Evolutionary conservation across 53 echinoderm and acorn worm genomes (phyloP).

Genomic region (Arbacia lixula): DNA sequence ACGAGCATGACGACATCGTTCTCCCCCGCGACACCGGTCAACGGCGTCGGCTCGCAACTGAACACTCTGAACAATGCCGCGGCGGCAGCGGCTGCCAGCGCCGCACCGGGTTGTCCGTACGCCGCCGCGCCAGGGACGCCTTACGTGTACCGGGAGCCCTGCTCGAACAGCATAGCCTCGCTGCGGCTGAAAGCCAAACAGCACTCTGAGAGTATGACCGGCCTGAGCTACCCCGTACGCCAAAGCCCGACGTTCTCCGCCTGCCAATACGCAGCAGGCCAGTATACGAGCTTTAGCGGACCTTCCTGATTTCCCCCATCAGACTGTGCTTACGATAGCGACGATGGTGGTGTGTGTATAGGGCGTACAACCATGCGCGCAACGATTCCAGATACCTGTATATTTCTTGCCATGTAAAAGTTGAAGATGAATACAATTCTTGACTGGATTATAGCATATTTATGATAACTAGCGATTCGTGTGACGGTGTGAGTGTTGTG

Average conservation of each 20-base stretch:
- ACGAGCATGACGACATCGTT: constrained; percentile 56
- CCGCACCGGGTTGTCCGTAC: constrained; percentile 59
- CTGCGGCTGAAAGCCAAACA: constrained; percentile 91
- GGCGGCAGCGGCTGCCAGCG: constrained; percentile 57
- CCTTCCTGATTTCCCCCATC: constrained; percentile 34
- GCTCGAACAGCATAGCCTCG: constrained; percentile 87
- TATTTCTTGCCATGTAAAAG: constrained; percentile 37
- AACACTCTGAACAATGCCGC: constrained; percentile 72
- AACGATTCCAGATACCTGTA: constrained; percentile 43
- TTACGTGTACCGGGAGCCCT: constrained; percentile 90
- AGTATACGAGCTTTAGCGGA: constrained; percentile 51
- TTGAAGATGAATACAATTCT: constrained; percentile 28
- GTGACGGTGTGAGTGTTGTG: constrained; percentile 14
- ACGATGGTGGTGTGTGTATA: too few species aligned
- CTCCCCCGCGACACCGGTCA: constrained; percentile 67
- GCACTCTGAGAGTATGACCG: constrained; percentile 68
- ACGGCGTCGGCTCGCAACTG: constrained; percentile 76
- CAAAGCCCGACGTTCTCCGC: constrained; percentile 93
- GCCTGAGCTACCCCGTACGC: constrained; percentile 77
- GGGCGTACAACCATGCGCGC: too few species aligned
- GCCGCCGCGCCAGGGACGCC: constrained; percentile 73
- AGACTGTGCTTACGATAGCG: not conserved
- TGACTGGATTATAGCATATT: constrained; percentile 26
- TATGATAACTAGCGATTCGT: too few species aligned
- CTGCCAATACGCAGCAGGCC: constrained; percentile 84